phyloP scores from a whole-genome alignment of 2,113 vertebrate species.

The Pedetes capensis region DNA sequence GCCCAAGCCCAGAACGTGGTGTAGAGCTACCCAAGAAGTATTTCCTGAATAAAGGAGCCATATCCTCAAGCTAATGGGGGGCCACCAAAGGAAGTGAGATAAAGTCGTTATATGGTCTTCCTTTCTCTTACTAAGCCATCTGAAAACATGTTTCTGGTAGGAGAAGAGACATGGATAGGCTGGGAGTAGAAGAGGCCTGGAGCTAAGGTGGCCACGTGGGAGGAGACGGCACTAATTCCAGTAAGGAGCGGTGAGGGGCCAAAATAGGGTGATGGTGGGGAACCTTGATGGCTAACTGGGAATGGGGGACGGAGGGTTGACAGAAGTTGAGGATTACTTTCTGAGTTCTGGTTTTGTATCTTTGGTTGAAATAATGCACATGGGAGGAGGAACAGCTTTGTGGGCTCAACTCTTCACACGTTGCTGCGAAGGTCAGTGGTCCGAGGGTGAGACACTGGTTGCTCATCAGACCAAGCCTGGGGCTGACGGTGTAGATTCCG shows the following conservation, averaged over 20 bases:
- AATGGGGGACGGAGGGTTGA: background rate
- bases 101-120: no score
- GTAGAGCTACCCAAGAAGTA: background rate
- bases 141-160: background rate
- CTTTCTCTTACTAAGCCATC: background rate
- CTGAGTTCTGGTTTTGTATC: background rate
- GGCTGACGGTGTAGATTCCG: background rate
- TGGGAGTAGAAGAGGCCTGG: background rate
- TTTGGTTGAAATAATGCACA: background rate
- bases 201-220: fast-evolving
- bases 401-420: background rate
- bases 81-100: background rate
- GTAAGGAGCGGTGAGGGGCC: background rate
- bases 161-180: background rate
- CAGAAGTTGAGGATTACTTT: background rate
- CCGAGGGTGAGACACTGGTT: background rate
- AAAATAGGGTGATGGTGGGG: background rate
- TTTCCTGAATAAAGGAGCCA: background rate
- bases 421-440: background rate
- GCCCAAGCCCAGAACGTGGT: background rate
- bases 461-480: no score
- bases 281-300: background rate
- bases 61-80: background rate
- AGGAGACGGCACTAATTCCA: background rate
- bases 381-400: background rate